phyloP scores from a whole-genome alignment of 2,888 invertebrate genomes.

The Papilio protenor region DNA sequence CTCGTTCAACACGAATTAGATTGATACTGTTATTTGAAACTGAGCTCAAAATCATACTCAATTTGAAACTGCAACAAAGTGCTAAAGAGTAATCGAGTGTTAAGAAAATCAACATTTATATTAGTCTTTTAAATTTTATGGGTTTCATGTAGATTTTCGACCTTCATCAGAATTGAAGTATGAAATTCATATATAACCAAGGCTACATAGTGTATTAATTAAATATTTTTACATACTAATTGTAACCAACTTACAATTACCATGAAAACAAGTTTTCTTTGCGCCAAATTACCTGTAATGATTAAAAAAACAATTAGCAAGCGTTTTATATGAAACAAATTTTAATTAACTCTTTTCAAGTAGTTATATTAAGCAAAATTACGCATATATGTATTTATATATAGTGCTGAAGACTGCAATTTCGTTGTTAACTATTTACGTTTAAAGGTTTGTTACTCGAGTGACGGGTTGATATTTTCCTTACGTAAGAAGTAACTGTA shows the following conservation, averaged over 20 bases:
- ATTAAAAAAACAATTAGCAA: constrained; percentile 22
- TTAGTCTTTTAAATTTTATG: no score
- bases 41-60: not conserved
- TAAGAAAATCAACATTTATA: no score
- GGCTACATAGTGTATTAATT: not conserved
- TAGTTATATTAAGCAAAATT: not conserved
- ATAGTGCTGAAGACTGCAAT: not conserved
- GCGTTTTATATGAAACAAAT: not conserved
- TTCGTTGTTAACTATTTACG: not conserved
- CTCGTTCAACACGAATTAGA: not conserved
- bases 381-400: not conserved
- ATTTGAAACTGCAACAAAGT: not conserved
- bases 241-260: not conserved
- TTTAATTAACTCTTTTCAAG: not conserved
- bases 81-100: not conserved
- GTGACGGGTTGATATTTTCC: no score
- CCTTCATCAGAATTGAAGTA: not conserved
- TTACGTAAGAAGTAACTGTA: no score
- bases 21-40: not conserved
- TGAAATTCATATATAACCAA: no score
- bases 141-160: no score
- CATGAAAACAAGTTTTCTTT: not conserved
- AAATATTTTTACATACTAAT: not conserved
- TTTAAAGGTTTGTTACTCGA: no score
- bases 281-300: constrained; percentile 31